Conservation (phyloP, 2,113 vertebrate genomes). For the Octodon degus region DNA sequence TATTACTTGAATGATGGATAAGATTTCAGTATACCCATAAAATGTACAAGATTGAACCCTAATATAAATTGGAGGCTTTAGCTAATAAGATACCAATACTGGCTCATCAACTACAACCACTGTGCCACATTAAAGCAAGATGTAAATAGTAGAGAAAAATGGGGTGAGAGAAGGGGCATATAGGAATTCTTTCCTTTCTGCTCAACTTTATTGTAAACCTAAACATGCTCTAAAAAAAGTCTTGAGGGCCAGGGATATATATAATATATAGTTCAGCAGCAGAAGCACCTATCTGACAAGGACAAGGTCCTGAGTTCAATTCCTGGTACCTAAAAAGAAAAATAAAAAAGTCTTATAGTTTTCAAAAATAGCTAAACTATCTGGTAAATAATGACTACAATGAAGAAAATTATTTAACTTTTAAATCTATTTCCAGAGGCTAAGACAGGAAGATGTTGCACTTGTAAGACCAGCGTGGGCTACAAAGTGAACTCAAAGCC, state of each 20-base stretch:
- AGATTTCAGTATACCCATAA: background rate
- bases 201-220: background rate
- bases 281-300: background rate
- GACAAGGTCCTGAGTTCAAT: background rate
- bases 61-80: conserved; percentile 2
- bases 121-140: background rate
- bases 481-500: too few relatives aligned
- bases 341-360: background rate
- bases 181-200: background rate
- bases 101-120: conserved; percentile 31
- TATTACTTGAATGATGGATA: background rate
- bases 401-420: conserved; percentile 5
- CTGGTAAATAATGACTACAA: background rate
- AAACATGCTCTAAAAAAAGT: conserved; percentile 16
- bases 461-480: too few relatives aligned
- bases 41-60: background rate
- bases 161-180: background rate
- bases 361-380: background rate
- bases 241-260: background rate
- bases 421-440: background rate
- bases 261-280: background rate
- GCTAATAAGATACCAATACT: background rate
- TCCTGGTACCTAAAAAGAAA: background rate
- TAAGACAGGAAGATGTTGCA: too few relatives aligned
- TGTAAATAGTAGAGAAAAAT: conserved; percentile 1